A percentile compares a stretch with the other conserved stretches of the same genome.
Conservation (phyloP, 2,113 vertebrate genomes). For the Candoia aspera region DNA sequence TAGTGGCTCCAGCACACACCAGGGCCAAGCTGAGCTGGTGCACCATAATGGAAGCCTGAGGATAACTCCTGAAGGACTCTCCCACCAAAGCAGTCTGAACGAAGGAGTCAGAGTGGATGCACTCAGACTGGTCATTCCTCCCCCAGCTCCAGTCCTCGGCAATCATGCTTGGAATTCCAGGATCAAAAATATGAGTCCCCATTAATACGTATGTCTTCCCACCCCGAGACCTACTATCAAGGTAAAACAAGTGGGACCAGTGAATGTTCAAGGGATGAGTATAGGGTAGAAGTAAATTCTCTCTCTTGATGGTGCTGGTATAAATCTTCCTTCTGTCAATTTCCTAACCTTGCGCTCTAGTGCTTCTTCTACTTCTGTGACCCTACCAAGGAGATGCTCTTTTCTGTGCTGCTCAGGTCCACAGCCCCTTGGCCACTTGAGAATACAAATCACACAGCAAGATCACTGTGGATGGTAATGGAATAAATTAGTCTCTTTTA, state of each 20-base stretch:
- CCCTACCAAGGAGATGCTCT: neutral
- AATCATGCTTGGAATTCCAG: neutral
- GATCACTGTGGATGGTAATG: neutral
- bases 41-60: neutral
- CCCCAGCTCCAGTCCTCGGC: neutral
- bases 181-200: neutral
- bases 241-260: neutral
- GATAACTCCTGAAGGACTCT: neutral
- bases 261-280: neutral
- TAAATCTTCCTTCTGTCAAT: neutral
- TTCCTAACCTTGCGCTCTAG: neutral
- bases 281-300: neutral
- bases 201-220: neutral
- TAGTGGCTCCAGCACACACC: neutral
- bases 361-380: neutral
- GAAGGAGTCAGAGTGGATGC: neutral
- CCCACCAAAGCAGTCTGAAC: neutral
- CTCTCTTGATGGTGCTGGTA: neutral
- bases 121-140: neutral
- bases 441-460: neutral
- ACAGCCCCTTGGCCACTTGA: neutral
- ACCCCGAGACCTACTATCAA: neutral
- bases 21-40: neutral
- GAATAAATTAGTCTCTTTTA: neutral
- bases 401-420: neutral